A percentile compares a stretch with the other conserved stretches of the same genome.
Conservation (phyloP, 2,113 vertebrate genomes). For the Ptyas mucosa region DNA sequence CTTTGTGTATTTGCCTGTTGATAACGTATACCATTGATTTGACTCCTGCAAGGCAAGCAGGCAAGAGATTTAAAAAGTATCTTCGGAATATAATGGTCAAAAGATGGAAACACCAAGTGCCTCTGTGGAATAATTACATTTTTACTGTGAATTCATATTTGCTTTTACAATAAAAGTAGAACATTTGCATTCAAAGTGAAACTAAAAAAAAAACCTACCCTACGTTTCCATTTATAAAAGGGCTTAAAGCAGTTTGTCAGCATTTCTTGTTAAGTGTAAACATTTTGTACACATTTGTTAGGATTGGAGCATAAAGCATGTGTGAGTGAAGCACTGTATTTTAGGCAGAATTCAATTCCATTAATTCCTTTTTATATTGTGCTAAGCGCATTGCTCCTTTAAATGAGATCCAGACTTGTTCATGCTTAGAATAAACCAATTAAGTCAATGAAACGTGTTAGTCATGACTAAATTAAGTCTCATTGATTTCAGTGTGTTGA, state of each 20-base stretch:
- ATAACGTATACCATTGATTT: neutral
- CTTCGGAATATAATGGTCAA: conserved; percentile 24
- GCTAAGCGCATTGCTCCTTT: neutral
- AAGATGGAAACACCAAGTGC: neutral
- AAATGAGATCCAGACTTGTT: neutral
- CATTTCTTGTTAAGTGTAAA: neutral
- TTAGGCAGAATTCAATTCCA: neutral
- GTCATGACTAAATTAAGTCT: neutral
- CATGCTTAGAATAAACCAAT: neutral
- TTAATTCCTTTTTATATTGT: neutral
- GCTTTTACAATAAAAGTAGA: conserved; percentile 8
- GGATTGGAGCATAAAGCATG: neutral
- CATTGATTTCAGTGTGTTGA: neutral
- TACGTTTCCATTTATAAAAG: neutral
- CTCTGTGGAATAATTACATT: conserved; percentile 2
- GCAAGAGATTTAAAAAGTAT: conserved; percentile 5
- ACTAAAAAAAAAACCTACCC: neutral
- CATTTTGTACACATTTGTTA: neutral
- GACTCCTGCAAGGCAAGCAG: conserved; percentile 21
- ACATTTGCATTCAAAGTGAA: conserved; percentile 9
- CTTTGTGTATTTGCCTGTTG: conserved; percentile 7
- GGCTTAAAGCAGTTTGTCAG: neutral
- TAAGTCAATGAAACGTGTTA: neutral
- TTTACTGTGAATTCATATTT: conserved; percentile 6
- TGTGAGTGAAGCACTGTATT: neutral